Percentiles rank a stretch among this genome's conserved stretches.
These are phyloP conservation scores for Apantesis nais DNA, from an alignment of 2,888 invertebrate species.

Conservation along the genomic window DNA sequence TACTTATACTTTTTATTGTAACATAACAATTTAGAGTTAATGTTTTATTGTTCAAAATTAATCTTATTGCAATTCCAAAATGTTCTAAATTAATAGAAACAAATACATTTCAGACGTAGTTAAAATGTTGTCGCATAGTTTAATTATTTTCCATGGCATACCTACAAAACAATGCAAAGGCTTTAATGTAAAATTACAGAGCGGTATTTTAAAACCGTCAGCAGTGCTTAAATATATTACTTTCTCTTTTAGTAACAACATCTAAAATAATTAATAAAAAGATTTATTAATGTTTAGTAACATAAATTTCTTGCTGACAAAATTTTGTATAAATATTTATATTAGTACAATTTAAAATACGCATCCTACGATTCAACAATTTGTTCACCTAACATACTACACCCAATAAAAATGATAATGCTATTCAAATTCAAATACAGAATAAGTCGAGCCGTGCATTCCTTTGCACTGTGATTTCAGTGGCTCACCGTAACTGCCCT, in stretches of 20 bases:
- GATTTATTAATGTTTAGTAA: too few relatives aligned
- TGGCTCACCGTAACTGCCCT: constrained; percentile 45
- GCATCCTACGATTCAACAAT: background rate
- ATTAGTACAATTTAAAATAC: background rate
- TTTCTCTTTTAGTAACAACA: too few relatives aligned
- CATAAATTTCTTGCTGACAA: too few relatives aligned
- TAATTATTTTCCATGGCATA: background rate
- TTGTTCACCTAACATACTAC: background rate
- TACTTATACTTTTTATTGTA: background rate
- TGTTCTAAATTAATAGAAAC: background rate
- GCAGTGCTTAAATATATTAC: background rate
- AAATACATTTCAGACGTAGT: background rate
- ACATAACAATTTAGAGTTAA: background rate
- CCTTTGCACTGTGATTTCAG: constrained; percentile 44
- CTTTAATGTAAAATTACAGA: background rate
- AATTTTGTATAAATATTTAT: too few relatives aligned
- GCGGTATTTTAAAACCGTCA: background rate
- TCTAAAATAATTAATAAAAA: too few relatives aligned
- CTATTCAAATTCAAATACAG: constrained; percentile 30
- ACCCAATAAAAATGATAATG: constrained; percentile 23
- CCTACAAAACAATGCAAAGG: background rate
- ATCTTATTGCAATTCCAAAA: background rate
- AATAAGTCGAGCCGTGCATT: constrained; percentile 31
- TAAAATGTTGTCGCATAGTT: background rate
- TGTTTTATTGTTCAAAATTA: background rate